Conservation (phyloP, 2,888 invertebrate genomes). For the Drosophila lutescens region DNA sequence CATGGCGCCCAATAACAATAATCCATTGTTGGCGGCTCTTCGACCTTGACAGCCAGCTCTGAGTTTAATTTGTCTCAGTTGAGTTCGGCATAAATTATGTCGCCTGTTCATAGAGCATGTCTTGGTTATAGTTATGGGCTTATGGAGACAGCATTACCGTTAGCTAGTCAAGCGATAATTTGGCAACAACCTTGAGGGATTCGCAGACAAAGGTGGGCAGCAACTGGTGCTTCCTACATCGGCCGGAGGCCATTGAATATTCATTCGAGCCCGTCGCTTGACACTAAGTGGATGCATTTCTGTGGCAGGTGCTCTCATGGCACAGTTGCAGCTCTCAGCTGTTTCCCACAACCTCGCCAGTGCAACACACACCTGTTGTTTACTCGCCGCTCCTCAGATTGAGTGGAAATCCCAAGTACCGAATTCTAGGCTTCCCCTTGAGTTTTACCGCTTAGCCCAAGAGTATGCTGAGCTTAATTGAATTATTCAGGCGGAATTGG, state of each 20-base stretch:
- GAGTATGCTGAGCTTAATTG: constrained; percentile 56
- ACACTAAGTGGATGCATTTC: constrained; percentile 41
- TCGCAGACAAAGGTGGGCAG: constrained; percentile 27
- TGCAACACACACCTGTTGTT: constrained; percentile 58
- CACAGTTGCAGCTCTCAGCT: constrained; percentile 51
- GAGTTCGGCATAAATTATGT: constrained; percentile 59
- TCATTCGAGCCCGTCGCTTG: constrained; percentile 57
- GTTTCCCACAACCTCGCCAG: constrained; percentile 65
- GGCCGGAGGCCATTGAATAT: constrained; percentile 70
- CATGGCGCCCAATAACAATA: constrained; percentile 50
- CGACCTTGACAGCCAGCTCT: constrained; percentile 54
- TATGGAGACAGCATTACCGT: constrained; percentile 48
- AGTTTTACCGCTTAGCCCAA: constrained; percentile 19
- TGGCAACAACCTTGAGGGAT: constrained; percentile 60
- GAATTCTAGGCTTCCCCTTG: constrained; percentile 1
- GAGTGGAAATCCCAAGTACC: constrained; percentile 39
- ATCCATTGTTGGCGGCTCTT: constrained; percentile 50
- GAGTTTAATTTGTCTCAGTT: constrained; percentile 53
- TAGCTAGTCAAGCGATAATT: constrained; percentile 59
- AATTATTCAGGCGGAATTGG: constrained; percentile 40
- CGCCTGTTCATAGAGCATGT: constrained; percentile 43
- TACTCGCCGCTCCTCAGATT: background rate
- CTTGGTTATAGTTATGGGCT: constrained; percentile 48
- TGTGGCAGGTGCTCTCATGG: constrained; percentile 60
- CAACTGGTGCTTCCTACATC: constrained; percentile 65